These are phyloP conservation scores for Tetramorium bicarinatum DNA, from an alignment of 2,888 invertebrate genomes.

Conservation along the genomic window DNA sequence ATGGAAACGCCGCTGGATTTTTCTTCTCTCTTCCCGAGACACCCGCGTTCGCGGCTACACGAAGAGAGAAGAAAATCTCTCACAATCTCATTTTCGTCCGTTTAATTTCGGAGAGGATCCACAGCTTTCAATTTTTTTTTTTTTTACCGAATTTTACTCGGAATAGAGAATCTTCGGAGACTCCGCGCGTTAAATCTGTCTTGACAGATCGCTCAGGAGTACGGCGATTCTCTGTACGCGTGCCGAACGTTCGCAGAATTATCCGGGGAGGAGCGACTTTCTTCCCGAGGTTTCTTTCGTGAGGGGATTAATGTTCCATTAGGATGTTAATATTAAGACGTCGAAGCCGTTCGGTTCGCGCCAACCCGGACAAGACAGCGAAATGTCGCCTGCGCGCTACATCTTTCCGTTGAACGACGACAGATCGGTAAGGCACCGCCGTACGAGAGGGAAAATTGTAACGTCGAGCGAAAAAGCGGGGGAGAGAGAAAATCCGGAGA, in stretches of 20 bases:
- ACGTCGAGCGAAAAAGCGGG: neutral
- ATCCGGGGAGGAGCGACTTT: conserved; percentile 1
- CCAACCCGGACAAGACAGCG: conserved; percentile 24
- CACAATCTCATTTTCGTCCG: neutral
- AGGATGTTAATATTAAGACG: conserved; percentile 19
- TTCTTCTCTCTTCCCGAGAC: neutral
- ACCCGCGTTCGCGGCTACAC: neutral
- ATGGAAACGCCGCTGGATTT: neutral
- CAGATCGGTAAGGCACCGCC: conserved; percentile 56
- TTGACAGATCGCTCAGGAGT: neutral
- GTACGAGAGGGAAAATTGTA: conserved; percentile 20
- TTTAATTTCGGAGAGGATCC: neutral
- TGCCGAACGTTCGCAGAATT: conserved; percentile 1
- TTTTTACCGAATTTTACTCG: neutral
- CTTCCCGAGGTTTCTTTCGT: neutral
- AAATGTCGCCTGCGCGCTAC: conserved; percentile 66
- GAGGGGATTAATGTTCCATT: conserved; percentile 13
- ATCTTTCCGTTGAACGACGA: conserved; percentile 66
- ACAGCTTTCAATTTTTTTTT: neutral
- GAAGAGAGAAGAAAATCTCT: conserved; percentile 18
- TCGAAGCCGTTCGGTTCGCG: neutral
- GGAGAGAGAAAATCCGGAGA: neutral
- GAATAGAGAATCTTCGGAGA: neutral
- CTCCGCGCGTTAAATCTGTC: neutral
- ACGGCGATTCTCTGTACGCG: neutral